phyloP scores from a whole-genome alignment of 2,888 invertebrate genomes.

The Zelleria hepariella region DNA sequence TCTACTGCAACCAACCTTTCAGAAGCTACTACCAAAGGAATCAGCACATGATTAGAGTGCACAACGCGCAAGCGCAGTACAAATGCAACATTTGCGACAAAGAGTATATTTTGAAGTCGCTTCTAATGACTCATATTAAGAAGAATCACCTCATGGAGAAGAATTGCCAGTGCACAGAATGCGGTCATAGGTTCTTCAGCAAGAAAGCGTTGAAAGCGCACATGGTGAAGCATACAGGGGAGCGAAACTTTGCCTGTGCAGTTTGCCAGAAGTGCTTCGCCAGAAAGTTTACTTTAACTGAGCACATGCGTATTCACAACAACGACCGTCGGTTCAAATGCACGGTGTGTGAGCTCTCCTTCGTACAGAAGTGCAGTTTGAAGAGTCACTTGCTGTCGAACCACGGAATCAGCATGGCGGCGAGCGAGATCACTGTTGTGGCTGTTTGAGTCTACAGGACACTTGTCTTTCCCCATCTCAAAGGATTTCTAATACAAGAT shows the following conservation, averaged over 20 bases:
- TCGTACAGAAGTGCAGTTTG: slow-evolving; percentile 56
- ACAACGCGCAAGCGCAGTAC: slow-evolving; percentile 51
- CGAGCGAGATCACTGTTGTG: slow-evolving; percentile 31
- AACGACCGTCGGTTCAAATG: slow-evolving; percentile 15
- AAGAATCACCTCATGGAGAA: slow-evolving; percentile 61
- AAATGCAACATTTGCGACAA: slow-evolving; percentile 56
- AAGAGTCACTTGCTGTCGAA: slow-evolving; percentile 52
- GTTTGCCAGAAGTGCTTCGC: slow-evolving; percentile 56
- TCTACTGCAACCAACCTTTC: slow-evolving; percentile 47
- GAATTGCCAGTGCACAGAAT: slow-evolving; percentile 61
- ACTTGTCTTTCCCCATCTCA: neutral
- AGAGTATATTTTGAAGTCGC: slow-evolving; percentile 41
- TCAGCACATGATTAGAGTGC: slow-evolving; percentile 52
- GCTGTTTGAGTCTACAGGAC: neutral
- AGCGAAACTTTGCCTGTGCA: slow-evolving; percentile 40
- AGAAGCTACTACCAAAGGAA: slow-evolving; percentile 55
- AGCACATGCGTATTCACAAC: slow-evolving; percentile 7
- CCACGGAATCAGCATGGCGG: slow-evolving; percentile 50
- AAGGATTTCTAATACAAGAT: neutral
- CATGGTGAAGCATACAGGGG: slow-evolving; percentile 62
- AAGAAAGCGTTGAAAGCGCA: slow-evolving; percentile 67
- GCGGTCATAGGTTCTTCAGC: slow-evolving; percentile 64
- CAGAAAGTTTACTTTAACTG: slow-evolving; percentile 38
- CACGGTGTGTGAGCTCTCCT: slow-evolving; percentile 38
- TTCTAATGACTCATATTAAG: slow-evolving; percentile 55